Evolutionary conservation across 2,888 invertebrate species (phyloP).

Genomic region (Gastrophysa polygoni): DNA sequence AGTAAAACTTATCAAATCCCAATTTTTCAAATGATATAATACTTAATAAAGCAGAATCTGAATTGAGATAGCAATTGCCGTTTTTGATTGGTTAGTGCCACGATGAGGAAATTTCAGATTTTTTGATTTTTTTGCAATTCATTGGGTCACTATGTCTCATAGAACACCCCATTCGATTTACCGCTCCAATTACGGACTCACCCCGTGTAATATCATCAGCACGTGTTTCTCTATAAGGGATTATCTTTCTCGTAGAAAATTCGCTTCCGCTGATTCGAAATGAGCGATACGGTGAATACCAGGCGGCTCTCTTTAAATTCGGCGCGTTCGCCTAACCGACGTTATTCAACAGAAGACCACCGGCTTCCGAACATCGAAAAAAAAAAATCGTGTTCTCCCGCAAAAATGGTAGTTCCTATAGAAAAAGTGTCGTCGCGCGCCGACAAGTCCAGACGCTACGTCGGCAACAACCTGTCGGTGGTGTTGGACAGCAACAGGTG

Average conservation of each 20-base stretch:
- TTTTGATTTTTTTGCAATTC: no score
- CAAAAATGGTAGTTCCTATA: conserved; percentile 30
- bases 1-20: no score
- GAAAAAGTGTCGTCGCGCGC: conserved; percentile 18
- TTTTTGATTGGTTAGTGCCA: no score
- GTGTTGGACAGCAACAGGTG: conserved; percentile 26
- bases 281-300: conserved; percentile 7
- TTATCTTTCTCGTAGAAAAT: background rate
- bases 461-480: conserved; percentile 37
- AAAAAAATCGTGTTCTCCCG: background rate
- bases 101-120: no score
- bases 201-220: background rate
- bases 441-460: conserved; percentile 22
- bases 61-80: no score
- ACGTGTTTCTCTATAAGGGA: background rate
- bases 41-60: no score
- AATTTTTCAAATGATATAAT: no score
- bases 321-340: conserved; percentile 5
- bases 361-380: background rate
- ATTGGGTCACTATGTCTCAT: no score
- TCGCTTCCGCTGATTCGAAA: background rate
- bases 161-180: no score
- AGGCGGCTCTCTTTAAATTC: conserved; percentile 11
- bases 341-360: background rate
- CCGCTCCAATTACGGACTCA: no score